Evolutionary conservation across 2,888 invertebrate genomes (phyloP), one percentile per base, ranked within the genome.

Genomic region (Galeopsomyia nigrocyanea): DNA sequence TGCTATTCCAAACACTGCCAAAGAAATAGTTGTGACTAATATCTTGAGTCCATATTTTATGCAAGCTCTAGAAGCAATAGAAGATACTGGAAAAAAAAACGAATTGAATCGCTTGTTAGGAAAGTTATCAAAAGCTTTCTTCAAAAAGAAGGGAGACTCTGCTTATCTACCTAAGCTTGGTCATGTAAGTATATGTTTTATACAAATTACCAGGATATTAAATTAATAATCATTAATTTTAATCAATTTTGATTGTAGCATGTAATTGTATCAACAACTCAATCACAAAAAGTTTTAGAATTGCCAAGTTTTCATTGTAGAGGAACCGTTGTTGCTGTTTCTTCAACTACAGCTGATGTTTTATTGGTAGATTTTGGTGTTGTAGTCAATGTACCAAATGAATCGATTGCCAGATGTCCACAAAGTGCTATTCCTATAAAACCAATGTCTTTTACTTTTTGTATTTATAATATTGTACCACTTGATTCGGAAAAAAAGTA

Each of bases 11-110:
- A 58, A 62, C 22, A 57, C 67, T 53, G 81, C 80, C 13, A 70
- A 79, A 0, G 68, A 77, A 49, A 68, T 85, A 21, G 77, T 73
- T 74, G 77, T 84, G 9, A 81, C 81, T 10, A 81, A 80, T 64
- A 72, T 83, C 46, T 50, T 80, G 22, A 80, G 78, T 77, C 84
- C 83, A 3, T 82, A 79, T 17, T 63, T 71, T 5, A 79, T 85
- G 16, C 73, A 78, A 75, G 78, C 84, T 5, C 75, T 76, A 56
- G 72, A 80, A 60, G 67, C 66, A 0, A 56, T 77, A 5, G 49
- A 68, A 51, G 74, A 78, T 53, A 21, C 50, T 1, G 53, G 66
- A 7, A 68, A 57, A 22, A 64, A 79, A 17, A 53, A 75, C 13
- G 58, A 10, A 22, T 77, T 83, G 14, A 70, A 22, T 14, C 60